These are phyloP conservation scores for Lepus oiostolus DNA, from an alignment of 2,797 vertebrate species.

Conservation along the genomic window DNA sequence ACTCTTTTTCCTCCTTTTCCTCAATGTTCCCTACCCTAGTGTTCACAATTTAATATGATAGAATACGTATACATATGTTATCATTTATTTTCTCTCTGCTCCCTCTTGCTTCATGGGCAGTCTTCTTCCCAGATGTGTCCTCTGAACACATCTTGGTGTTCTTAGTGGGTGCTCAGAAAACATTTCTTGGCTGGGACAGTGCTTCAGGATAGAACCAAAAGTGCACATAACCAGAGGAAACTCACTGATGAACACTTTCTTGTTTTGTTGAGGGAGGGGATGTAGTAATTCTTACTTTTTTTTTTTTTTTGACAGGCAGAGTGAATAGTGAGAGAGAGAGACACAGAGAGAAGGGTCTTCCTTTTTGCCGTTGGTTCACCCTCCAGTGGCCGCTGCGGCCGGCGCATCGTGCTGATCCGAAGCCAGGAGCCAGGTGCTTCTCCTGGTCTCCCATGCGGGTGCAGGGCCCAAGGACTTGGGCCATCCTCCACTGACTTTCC, in stretches of 20 bases:
- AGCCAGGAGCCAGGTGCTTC: too few relatives aligned
- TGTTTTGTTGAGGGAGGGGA: background rate
- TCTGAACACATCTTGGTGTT: background rate
- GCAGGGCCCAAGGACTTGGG: too few relatives aligned
- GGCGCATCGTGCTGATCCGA: too few relatives aligned
- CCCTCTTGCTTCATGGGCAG: background rate
- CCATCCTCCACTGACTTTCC: too few relatives aligned
- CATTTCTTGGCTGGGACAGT: background rate
- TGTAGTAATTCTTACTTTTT: background rate
- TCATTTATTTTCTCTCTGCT: background rate
- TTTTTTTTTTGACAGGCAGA: too few relatives aligned
- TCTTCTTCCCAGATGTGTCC: background rate
- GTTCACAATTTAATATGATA: background rate
- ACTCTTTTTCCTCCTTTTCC: background rate
- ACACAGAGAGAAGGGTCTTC: too few relatives aligned
- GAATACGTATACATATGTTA: background rate
- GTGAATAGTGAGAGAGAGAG: too few relatives aligned
- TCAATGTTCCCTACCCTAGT: too few relatives aligned
- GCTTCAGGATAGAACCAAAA: background rate
- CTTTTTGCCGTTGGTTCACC: too few relatives aligned
- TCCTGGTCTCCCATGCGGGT: too few relatives aligned
- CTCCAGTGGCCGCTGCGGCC: too few relatives aligned
- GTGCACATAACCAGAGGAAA: background rate
- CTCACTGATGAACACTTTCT: background rate
- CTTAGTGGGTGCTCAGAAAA: background rate